Percentiles rank a stretch among this genome's conserved stretches.
Conservation (phyloP, 2,888 invertebrate species). For the Zonitis immaculata region DNA sequence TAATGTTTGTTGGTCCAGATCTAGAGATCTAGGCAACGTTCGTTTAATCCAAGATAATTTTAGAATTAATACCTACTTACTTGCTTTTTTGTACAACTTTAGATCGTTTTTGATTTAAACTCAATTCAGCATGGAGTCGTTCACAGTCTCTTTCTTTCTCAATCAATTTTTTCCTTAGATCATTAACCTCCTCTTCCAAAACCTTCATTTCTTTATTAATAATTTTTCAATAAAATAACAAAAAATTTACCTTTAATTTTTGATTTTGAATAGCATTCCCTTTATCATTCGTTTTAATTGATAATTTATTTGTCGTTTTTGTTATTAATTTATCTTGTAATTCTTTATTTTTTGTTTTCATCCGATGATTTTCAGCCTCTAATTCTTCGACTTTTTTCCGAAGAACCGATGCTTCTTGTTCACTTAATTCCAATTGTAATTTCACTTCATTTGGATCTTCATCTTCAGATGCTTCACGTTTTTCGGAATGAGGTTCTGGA, state of each 20-base stretch:
- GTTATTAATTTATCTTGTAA: constrained; percentile 65
- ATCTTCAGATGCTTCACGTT: constrained; percentile 69
- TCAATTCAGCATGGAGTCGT: constrained; percentile 67
- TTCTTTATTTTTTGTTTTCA: constrained; percentile 71
- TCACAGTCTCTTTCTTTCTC: constrained; percentile 82
- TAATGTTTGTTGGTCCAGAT: constrained; percentile 60
- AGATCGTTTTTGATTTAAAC: constrained; percentile 55
- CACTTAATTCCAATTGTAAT: constrained; percentile 80
- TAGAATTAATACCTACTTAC: constrained; percentile 46
- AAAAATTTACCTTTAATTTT: constrained; percentile 57
- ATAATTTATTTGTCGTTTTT: constrained; percentile 39
- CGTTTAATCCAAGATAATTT: neutral
- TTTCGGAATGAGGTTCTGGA: constrained; percentile 62
- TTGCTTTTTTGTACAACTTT: constrained; percentile 62
- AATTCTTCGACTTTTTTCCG: constrained; percentile 79
- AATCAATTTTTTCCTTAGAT: constrained; percentile 68
- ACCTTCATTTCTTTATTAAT: constrained; percentile 45
- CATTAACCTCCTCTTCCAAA: constrained; percentile 68
- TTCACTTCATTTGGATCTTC: constrained; percentile 81
- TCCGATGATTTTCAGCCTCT: constrained; percentile 71
- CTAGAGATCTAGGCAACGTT: constrained; percentile 53
- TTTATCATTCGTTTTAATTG: constrained; percentile 39
- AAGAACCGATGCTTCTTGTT: constrained; percentile 82
- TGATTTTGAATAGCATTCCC: constrained; percentile 58
- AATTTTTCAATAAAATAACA: too few relatives aligned